These are phyloP conservation scores for Scleropages formosus DNA, from an alignment of 2,797 vertebrate genomes.

Conservation along the genomic window DNA sequence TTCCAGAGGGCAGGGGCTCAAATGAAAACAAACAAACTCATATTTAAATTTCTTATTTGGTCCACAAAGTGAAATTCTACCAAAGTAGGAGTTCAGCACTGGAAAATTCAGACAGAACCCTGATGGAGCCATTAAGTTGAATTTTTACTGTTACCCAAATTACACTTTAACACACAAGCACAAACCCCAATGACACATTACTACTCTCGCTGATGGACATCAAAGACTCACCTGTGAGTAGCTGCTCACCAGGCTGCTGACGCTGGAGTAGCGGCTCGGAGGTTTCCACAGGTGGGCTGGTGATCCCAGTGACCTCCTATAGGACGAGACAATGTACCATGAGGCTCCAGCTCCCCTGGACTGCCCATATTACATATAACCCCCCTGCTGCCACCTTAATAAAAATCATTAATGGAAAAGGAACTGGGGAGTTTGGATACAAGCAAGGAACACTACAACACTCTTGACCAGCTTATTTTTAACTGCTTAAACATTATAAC, in stretches of 20 bases:
- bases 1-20: too few relatives aligned
- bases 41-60: not conserved
- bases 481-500: too few relatives aligned
- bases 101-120: too few relatives aligned
- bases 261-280: conserved; percentile 90
- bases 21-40: not conserved
- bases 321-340: not conserved
- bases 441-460: too few relatives aligned
- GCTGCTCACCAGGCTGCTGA: conserved; percentile 86
- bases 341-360: not conserved
- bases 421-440: too few relatives aligned
- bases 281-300: conserved; percentile 79
- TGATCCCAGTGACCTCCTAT: conserved; percentile 79
- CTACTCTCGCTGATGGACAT: too few relatives aligned
- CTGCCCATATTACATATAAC: not conserved
- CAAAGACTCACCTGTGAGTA: conserved; percentile 78
- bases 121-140: not conserved
- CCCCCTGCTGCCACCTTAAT: too few relatives aligned
- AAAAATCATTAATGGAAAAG: too few relatives aligned
- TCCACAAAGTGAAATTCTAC: not conserved
- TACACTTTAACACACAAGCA: not conserved
- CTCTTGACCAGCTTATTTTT: too few relatives aligned
- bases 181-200: too few relatives aligned
- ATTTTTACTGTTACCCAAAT: not conserved
- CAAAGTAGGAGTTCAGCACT: not conserved